Evolutionary conservation across 2,113 vertebrate genomes (phyloP), one percentile per base, ranked within the genome.

Genomic region (Coregonus clupeaformis): DNA sequence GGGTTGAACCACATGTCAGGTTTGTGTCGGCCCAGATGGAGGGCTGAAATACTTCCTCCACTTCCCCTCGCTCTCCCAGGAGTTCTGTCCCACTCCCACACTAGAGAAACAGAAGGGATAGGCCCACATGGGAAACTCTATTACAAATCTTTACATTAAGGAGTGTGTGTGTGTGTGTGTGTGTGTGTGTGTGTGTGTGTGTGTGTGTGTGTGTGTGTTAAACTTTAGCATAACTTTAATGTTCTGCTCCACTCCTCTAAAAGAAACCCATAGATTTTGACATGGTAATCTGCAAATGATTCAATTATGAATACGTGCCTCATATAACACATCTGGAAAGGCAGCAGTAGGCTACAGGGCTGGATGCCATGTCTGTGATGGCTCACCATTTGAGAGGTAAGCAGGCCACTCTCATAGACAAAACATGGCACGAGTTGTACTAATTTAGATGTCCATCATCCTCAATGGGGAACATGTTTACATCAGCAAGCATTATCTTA

Each of bases 371-470:
- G 55, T 62, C 22, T 81, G 32, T 42, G 36, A 74, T 66, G 20
- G 59, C 71, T 72, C 70, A 76, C 80, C 71, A 73, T 72, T 66
- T 69, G 11, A 79, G 68, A 68, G 59, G 36, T 60, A 60, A 65
- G 73, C 25, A 29, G 45, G 12, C 20, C 66, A 32, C 72, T 72
- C 22, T 64, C 29, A n/a, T 63, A 76, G 72, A 66, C 71, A 78
- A 80, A 74, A 84, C 69, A 77, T 59, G 69, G 13, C 47, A 57
- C 59, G 62, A 73, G 69, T 90, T 68, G 83, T 72, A 42, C 86
- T 92, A 88, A 91, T 90, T 88, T 84, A 91, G 84, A 88, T 82
- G 89, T 91, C 85, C 74, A 87, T 91, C 89, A 87, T 79, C 42
- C 73, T 73, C 49, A 74, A 74, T n/a, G 73, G 70, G 25, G 36